These are phyloP conservation scores for Hypomecis atomaria DNA, from an alignment of 2,888 invertebrate species.

Conservation along the genomic window DNA sequence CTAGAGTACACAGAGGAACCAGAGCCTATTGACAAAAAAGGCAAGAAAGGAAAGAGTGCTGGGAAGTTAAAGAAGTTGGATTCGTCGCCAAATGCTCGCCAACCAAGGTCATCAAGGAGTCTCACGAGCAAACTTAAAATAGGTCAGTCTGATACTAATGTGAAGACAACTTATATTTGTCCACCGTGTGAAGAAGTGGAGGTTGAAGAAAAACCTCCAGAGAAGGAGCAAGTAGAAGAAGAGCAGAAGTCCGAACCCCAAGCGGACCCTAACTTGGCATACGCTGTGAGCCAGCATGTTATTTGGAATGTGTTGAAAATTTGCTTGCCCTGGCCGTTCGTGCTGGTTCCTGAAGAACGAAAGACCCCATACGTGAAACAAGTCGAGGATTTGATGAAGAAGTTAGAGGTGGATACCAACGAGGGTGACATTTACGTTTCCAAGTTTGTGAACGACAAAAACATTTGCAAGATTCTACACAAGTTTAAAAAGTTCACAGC, in stretches of 20 bases:
- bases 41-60: constrained; percentile 58
- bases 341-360: constrained; percentile 60
- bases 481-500: constrained; percentile 71
- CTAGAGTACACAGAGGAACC: constrained; percentile 60
- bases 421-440: constrained; percentile 71
- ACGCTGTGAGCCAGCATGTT: constrained; percentile 66
- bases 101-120: constrained; percentile 55
- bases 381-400: constrained; percentile 57
- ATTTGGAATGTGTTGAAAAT: constrained; percentile 74
- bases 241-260: constrained; percentile 56
- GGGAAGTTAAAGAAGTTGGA: constrained; percentile 57
- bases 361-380: constrained; percentile 61
- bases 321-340: constrained; percentile 76
- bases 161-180: constrained; percentile 68
- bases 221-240: constrained; percentile 59
- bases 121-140: constrained; percentile 48
- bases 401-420: constrained; percentile 66
- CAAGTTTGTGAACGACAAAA: constrained; percentile 66
- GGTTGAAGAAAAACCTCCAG: constrained; percentile 55
- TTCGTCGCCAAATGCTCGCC: constrained; percentile 60
- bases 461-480: constrained; percentile 66
- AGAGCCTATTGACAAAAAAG: constrained; percentile 57
- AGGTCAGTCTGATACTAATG: constrained; percentile 59
- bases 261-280: constrained; percentile 61
- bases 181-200: constrained; percentile 65